A percentile compares a stretch with the other conserved stretches of the same genome.
These are phyloP conservation scores for Trachymyrmex septentrionalis DNA, from an alignment of 1,140 invertebrate genomes.

Conservation along the genomic window DNA sequence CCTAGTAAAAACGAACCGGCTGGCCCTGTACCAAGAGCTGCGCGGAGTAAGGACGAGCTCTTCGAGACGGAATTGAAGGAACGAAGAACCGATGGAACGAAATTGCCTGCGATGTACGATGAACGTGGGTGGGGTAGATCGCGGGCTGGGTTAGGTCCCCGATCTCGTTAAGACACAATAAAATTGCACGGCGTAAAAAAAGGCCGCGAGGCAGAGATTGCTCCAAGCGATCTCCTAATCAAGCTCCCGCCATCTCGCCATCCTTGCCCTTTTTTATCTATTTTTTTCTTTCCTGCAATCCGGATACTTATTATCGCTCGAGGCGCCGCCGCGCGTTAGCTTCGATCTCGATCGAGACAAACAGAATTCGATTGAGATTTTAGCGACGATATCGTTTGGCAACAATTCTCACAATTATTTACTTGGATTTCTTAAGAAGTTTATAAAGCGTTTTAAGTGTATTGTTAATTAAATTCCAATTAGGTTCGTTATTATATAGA, in stretches of 20 bases:
- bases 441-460: neutral
- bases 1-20: conserved; percentile 33
- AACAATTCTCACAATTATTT: neutral
- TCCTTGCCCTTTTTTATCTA: conserved; percentile 22
- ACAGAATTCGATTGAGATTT: conserved; percentile 18
- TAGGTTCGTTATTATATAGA: neutral
- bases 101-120: conserved; percentile 80
- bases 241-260: conserved; percentile 57
- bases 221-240: conserved; percentile 80
- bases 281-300: conserved; percentile 30
- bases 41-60: conserved; percentile 20
- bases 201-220: conserved; percentile 72
- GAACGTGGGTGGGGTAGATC: conserved; percentile 24
- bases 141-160: conserved; percentile 70
- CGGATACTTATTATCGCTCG: conserved; percentile 52
- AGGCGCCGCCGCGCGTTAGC: neutral
- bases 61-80: conserved; percentile 57
- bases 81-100: conserved; percentile 76
- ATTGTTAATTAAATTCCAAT: neutral
- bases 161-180: conserved; percentile 82
- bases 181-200: conserved; percentile 77
- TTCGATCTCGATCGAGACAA: conserved; percentile 70
- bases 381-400: conserved; percentile 42
- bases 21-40: conserved; percentile 22
- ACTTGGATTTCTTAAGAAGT: neutral